Conservation (phyloP, 1,140 invertebrate species). For the Wiebesia pumilae region DNA sequence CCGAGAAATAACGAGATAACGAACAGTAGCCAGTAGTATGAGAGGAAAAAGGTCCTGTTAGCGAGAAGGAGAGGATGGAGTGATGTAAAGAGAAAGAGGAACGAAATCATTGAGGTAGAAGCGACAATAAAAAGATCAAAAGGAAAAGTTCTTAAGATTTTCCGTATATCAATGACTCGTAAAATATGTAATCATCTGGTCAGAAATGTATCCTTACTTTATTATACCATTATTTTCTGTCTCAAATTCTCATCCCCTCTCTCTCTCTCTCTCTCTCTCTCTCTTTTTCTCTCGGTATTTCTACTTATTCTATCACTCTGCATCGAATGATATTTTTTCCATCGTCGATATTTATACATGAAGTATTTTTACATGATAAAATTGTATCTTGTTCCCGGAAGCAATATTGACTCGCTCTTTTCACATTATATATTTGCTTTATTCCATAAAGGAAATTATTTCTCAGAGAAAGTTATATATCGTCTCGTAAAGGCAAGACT, state of each 20-base stretch:
- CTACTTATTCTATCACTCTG: no score
- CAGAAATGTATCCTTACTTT: neutral
- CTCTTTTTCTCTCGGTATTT: neutral
- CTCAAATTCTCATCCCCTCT: neutral
- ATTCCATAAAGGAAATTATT: neutral
- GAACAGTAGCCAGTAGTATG: conserved; percentile 42
- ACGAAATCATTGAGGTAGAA: neutral
- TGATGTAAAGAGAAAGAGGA: neutral
- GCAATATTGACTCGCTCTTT: no score
- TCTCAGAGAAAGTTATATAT: neutral
- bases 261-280: neutral
- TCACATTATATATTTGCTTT: no score
- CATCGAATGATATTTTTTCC: no score
- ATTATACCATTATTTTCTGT: neutral
- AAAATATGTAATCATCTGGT: conserved; percentile 9
- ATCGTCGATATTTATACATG: no score
- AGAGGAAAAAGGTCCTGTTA: conserved; percentile 27
- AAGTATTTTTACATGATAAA: no score
- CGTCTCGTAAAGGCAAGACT: no score
- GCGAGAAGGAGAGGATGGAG: neutral
- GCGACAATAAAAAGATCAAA: conserved; percentile 24
- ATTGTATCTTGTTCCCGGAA: no score
- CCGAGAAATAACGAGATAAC: conserved; percentile 47
- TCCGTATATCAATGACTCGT: neutral
- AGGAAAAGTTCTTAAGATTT: conserved; percentile 31